These are phyloP conservation scores for Siderastrea radians DNA, from an alignment of 92 coral and sea anemone species.

Conservation along the genomic window DNA sequence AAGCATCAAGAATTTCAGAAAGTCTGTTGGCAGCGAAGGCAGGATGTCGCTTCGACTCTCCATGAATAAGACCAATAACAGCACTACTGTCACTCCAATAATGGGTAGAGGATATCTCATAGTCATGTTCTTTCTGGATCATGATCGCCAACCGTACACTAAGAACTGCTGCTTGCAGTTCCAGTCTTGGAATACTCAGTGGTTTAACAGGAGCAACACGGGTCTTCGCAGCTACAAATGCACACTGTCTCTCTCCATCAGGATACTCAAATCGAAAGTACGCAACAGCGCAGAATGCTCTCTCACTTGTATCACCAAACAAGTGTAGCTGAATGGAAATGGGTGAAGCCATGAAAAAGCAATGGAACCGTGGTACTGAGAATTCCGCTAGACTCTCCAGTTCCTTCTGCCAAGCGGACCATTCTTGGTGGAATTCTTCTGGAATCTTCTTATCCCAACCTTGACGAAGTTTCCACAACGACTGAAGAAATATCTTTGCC, in stretches of 20 bases:
- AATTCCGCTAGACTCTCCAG: background rate
- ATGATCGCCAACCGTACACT: background rate
- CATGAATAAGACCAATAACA: conserved; percentile 24
- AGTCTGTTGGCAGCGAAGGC: conserved; percentile 44
- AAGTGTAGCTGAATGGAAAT: conserved; percentile 24
- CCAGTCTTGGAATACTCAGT: background rate
- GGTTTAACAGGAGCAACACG: background rate
- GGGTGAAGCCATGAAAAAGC: background rate
- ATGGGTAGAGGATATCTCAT: background rate
- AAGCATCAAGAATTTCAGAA: conserved; percentile 49
- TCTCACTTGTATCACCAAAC: conserved; percentile 37
- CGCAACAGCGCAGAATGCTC: conserved; percentile 43
- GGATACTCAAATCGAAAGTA: conserved; percentile 19
- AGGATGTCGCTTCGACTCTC: conserved; percentile 44
- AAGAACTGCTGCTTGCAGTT: conserved; percentile 3
- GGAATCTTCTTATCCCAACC: conserved; percentile 64
- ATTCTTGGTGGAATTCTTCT: conserved; percentile 31
- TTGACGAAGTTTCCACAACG: conserved; percentile 48
- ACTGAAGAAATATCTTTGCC: conserved; percentile 51
- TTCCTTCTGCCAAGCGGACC: conserved; percentile 21
- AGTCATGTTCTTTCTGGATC: conserved; percentile 23
- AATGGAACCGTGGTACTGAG: background rate
- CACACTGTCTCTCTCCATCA: conserved; percentile 2
- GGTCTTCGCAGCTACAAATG: conserved; percentile 7
- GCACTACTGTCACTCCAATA: conserved; percentile 42